Evolutionary conservation across 37 sponge, comb jelly and placozoan species (phyloP).

Genomic region (Corticium candelabrum): DNA sequence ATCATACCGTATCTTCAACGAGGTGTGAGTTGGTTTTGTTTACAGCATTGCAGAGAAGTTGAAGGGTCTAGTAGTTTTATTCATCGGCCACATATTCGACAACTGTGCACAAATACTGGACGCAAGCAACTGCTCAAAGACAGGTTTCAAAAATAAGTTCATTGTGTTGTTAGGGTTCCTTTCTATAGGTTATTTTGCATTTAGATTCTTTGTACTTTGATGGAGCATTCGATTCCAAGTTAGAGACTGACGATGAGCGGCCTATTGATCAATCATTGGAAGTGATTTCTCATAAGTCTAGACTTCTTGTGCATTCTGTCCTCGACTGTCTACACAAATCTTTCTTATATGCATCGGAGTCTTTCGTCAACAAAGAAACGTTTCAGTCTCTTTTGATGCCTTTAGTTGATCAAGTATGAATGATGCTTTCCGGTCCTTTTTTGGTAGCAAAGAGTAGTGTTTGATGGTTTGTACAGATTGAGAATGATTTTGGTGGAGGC

Average conservation of each 20-base stretch:
- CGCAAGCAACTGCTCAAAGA: constrained; percentile 10
- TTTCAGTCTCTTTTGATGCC: constrained; percentile 51
- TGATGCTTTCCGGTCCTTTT: too few relatives aligned
- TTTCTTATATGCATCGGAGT: constrained; percentile 41
- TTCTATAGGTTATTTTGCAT: too few relatives aligned
- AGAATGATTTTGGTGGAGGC: constrained; percentile 6
- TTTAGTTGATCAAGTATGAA: constrained; percentile 47
- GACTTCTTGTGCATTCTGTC: constrained; percentile 30
- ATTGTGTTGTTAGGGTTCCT: too few relatives aligned
- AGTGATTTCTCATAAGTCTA: constrained; percentile 9
- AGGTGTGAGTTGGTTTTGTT: background rate
- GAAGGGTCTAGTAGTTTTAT: constrained; percentile 55
- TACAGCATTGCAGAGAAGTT: constrained; percentile 48
- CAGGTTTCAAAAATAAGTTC: constrained; percentile 36
- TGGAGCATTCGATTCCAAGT: background rate
- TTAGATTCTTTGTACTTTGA: background rate
- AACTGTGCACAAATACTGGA: constrained; percentile 33
- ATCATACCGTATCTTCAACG: background rate
- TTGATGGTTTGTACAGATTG: too few relatives aligned
- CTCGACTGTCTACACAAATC: constrained; percentile 44
- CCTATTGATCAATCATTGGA: too few relatives aligned
- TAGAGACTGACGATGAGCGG: background rate
- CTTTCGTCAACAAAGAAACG: constrained; percentile 53
- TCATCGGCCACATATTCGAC: constrained; percentile 56
- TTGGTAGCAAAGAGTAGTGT: too few relatives aligned